Conservation (phyloP, 2,113 vertebrate species). For the Neopipo cinnamomea region DNA sequence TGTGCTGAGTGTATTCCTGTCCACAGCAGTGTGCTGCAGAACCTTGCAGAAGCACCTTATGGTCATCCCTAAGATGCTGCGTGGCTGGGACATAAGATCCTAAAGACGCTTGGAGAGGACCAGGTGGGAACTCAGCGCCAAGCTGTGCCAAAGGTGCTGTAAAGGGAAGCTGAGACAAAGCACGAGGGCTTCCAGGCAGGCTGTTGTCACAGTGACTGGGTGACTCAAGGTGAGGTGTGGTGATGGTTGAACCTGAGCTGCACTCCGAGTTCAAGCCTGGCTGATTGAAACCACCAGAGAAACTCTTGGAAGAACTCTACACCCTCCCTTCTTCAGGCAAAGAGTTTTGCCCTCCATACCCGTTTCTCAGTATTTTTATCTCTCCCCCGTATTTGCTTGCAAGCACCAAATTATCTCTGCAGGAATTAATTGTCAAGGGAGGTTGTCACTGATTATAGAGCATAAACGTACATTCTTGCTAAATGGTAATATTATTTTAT, state of each 20-base stretch:
- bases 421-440: not conserved
- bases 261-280: not conserved
- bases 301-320: not conserved
- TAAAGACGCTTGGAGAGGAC: not conserved
- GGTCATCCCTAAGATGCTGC: not conserved
- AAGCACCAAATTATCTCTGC: not conserved
- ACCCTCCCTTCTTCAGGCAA: not conserved
- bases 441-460: not conserved
- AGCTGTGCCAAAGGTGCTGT: not conserved
- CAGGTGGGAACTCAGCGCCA: not conserved
- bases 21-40: not conserved
- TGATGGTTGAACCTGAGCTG: not conserved
- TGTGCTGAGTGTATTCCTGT: not conserved
- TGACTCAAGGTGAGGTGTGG: not conserved
- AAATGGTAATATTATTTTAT: not conserved
- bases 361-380: not conserved
- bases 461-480: not conserved
- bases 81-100: not conserved
- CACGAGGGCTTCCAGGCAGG: not conserved
- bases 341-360: not conserved
- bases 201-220: not conserved
- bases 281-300: not conserved
- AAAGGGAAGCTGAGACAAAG: not conserved
- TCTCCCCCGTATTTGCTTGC: not conserved
- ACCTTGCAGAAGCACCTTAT: not conserved